These are phyloP conservation scores for Silvanus unidentatus DNA, from an alignment of 2,888 invertebrate genomes.

Conservation along the genomic window DNA sequence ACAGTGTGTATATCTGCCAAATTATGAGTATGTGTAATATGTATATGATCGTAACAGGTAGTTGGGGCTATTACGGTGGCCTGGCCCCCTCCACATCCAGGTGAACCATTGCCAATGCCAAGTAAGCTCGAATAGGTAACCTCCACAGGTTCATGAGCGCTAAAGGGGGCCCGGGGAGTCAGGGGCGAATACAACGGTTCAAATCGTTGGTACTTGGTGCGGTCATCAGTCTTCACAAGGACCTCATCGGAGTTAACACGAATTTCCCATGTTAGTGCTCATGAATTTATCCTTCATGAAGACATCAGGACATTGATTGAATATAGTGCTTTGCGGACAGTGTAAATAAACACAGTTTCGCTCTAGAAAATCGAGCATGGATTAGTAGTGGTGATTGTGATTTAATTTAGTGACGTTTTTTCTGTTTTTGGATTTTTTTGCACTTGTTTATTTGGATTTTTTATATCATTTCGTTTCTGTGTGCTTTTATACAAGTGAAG, in stretches of 20 bases:
- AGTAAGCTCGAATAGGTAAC: slow-evolving; percentile 43
- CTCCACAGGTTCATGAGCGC: slow-evolving; percentile 35
- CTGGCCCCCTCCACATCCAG: slow-evolving; percentile 18
- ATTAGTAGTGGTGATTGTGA: slow-evolving; percentile 8
- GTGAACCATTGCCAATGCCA: slow-evolving; percentile 27
- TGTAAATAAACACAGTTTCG: not conserved
- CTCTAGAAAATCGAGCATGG: too few species aligned
- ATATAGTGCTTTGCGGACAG: not conserved
- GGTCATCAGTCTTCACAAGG: slow-evolving; percentile 48
- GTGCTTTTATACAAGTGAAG: too few species aligned
- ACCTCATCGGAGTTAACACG: slow-evolving; percentile 36
- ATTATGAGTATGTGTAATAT: not conserved
- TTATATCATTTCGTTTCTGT: slow-evolving; percentile 3
- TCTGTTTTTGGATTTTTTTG: too few species aligned
- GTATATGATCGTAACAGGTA: slow-evolving; percentile 4
- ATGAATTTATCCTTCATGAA: slow-evolving; percentile 12
- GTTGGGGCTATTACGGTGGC: slow-evolving; percentile 1
- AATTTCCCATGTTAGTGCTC: slow-evolving; percentile 8
- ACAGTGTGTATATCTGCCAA: too few species aligned
- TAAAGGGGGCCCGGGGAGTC: slow-evolving; percentile 26
- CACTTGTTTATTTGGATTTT: not conserved
- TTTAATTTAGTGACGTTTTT: slow-evolving; percentile 9
- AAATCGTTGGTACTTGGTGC: slow-evolving; percentile 26
- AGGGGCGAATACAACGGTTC: slow-evolving; percentile 41
- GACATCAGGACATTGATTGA: not conserved